These are phyloP conservation scores for Drosophila vallismaia DNA, from an alignment of 2,888 invertebrate genomes.

Conservation along the genomic window DNA sequence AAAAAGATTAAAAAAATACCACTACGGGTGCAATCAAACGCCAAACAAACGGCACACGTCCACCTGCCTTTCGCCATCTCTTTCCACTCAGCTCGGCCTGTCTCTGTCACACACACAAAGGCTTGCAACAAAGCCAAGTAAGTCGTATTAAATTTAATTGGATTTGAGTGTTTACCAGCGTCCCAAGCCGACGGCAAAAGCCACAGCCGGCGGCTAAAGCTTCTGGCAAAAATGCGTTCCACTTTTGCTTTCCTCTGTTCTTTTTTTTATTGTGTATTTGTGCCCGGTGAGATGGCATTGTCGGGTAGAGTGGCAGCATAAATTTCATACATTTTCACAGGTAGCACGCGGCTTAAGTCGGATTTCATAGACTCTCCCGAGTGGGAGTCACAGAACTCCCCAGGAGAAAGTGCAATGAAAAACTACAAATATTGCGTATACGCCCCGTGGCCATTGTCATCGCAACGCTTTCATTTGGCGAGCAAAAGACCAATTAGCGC, in stretches of 20 bases:
- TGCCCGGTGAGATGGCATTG: conserved; percentile 30
- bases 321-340: conserved; percentile 71
- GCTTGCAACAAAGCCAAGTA: conserved; percentile 64
- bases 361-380: conserved; percentile 68
- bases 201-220: conserved; percentile 66
- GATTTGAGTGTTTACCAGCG: conserved; percentile 79
- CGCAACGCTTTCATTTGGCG: conserved; percentile 50
- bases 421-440: conserved; percentile 71
- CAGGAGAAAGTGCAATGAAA: conserved; percentile 28
- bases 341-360: conserved; percentile 71
- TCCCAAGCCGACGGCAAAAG: conserved; percentile 74
- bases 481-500: conserved; percentile 66
- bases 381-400: not conserved
- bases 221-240: conserved; percentile 60
- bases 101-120: conserved; percentile 24
- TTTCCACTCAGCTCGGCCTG: not conserved
- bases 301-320: conserved; percentile 61
- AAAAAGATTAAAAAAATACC: conserved; percentile 5
- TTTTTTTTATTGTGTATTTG: conserved; percentile 12
- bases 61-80: not conserved
- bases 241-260: conserved; percentile 39
- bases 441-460: conserved; percentile 66
- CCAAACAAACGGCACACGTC: conserved; percentile 59
- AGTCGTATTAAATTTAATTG: conserved; percentile 80
- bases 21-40: conserved; percentile 60